These are phyloP conservation scores for Drosophila tristis DNA, from an alignment of 1,140 invertebrate genomes.

Conservation along the genomic window DNA sequence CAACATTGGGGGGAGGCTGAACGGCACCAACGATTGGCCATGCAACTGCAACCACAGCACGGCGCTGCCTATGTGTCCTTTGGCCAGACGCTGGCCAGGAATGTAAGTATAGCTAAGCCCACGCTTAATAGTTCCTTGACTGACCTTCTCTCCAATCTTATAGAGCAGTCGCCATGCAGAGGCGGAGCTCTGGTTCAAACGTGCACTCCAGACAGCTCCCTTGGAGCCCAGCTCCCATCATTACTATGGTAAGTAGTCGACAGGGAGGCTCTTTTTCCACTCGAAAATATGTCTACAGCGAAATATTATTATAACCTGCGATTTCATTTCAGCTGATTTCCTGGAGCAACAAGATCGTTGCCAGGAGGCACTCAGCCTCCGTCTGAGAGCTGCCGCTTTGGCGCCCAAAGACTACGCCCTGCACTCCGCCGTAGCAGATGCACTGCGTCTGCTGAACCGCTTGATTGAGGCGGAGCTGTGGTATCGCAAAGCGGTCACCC, in stretches of 20 bases:
- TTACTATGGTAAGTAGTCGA: constrained; percentile 90
- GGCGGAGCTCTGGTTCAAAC: constrained; percentile 94
- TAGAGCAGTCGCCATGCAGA: constrained; percentile 91
- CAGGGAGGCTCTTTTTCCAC: background rate
- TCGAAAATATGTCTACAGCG: no score
- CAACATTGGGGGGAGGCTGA: constrained; percentile 92
- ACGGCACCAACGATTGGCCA: constrained; percentile 91
- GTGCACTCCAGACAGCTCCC: constrained; percentile 92
- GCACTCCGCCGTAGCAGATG: constrained; percentile 93
- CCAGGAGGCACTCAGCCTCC: constrained; percentile 91
- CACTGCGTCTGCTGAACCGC: constrained; percentile 91
- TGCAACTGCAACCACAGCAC: constrained; percentile 92
- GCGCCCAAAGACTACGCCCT: constrained; percentile 92
- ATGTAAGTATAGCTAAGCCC: constrained; percentile 88
- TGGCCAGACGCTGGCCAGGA: constrained; percentile 93
- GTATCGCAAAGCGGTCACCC: constrained; percentile 89
- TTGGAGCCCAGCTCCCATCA: constrained; percentile 92
- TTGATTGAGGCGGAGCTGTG: constrained; percentile 92
- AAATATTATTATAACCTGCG: background rate
- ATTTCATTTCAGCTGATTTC: constrained; percentile 91
- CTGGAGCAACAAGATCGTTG: constrained; percentile 91
- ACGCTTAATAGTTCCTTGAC: background rate
- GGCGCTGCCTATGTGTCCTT: constrained; percentile 94
- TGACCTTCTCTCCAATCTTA: constrained; percentile 28
- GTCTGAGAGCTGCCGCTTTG: constrained; percentile 90